Evolutionary conservation across 2,888 invertebrate species (phyloP), one percentile per base, ranked within the genome.

Genomic region (Pyrochroa serraticornis): DNA sequence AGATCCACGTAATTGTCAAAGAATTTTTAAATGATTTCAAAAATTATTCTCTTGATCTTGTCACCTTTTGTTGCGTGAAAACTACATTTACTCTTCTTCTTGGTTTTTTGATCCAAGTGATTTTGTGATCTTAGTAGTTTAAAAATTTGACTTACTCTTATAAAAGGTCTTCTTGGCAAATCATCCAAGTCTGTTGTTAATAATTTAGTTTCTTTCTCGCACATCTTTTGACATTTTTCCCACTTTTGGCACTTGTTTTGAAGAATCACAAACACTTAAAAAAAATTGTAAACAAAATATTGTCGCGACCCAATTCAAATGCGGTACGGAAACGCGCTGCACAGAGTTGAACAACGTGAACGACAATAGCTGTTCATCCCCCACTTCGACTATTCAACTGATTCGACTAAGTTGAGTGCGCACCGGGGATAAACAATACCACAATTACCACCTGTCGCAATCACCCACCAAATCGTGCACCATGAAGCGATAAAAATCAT

Each of bases 361-460:
- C 56, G 44, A 56, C 50, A 56, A 56, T 56, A 44, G 35, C 49
- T 43, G 54, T 43, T 55, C 48, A 55, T 36, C 54, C 54, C 54
- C 56, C 56, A 56, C 49, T 49, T 50, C 22, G 22, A 22, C 22
- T 5, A 22, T n/a, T 31, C 7, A 35, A 38, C 13, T 10, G 8
- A 12, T 39, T 10, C 13, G 39, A 42, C 50, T 44, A 39, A 56
- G 56, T 43, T 56, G 56, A 56, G 56, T 56, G 56, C 56, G 56
- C 56, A 56, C 44, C 31, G 31, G 50, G 56, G 44, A 49, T 47
- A 44, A 50, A 56, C 50, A 56, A 50, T 55, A 38, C 54, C 46
- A 35, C 22, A 22, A n/a, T n/a, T n/a, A 53, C 54, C 30, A 42
- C 6, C 7, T 55, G 54, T 55, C 48, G 54, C 54, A 55, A 55